phyloP scores from a whole-genome alignment of 1,140 invertebrate genomes.

The Hermetia illucens region DNA sequence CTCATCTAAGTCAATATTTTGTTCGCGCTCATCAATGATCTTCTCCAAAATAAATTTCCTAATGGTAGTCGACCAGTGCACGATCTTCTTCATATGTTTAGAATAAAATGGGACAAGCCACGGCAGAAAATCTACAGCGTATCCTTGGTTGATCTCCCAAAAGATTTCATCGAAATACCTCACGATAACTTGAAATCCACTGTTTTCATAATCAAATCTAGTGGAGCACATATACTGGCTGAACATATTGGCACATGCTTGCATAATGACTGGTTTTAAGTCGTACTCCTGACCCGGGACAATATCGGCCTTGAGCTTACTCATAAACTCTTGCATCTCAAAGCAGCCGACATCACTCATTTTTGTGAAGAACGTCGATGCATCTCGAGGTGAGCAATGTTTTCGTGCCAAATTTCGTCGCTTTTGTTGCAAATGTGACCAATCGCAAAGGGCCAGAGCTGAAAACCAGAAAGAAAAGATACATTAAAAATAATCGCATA shows the following conservation, averaged over 20 bases:
- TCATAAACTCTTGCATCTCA: constrained; percentile 43
- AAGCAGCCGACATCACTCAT: constrained; percentile 46
- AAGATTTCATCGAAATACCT: constrained; percentile 72
- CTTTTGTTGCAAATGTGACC: constrained; percentile 65
- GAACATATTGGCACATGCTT: constrained; percentile 71
- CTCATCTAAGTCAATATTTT: constrained; percentile 37
- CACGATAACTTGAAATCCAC: constrained; percentile 48
- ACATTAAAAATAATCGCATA: neutral
- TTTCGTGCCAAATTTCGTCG: constrained; percentile 60
- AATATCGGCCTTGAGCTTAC: constrained; percentile 32
- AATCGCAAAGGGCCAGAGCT: constrained; percentile 77
- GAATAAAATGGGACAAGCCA: constrained; percentile 60
- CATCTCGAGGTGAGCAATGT: constrained; percentile 61
- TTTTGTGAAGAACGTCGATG: constrained; percentile 50
- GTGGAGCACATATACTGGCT: constrained; percentile 68
- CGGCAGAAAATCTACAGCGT: constrained; percentile 77
- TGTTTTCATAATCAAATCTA: constrained; percentile 50
- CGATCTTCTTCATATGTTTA: constrained; percentile 50
- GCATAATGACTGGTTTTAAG: constrained; percentile 48
- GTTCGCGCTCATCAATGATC: constrained; percentile 49
- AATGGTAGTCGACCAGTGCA: constrained; percentile 51
- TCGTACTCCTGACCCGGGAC: constrained; percentile 27
- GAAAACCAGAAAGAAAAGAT: constrained; percentile 34
- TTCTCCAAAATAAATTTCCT: constrained; percentile 57
- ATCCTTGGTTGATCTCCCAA: constrained; percentile 81